Percentiles rank a stretch among this genome's conserved stretches.
phyloP scores from a whole-genome alignment of 2,888 invertebrate species.

The Cataglyphis livida region DNA sequence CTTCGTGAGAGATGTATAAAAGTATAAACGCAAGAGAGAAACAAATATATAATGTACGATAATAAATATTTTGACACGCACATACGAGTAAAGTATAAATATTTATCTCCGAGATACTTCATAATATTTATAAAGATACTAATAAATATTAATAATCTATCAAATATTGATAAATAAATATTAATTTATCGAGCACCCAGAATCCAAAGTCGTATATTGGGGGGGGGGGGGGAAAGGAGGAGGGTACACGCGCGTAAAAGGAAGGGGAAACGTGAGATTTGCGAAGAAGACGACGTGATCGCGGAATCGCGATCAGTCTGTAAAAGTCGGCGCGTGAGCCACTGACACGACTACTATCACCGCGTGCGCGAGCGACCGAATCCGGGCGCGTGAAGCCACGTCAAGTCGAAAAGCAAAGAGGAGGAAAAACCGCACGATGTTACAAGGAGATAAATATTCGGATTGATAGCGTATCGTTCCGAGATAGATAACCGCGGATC shows the following conservation, averaged over 20 bases:
- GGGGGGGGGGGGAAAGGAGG: conserved; percentile 3
- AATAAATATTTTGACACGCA: too few relatives aligned
- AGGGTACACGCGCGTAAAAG: background rate
- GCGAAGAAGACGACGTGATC: background rate
- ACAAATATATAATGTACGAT: background rate
- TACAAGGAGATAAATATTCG: background rate
- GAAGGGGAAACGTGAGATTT: conserved; percentile 15
- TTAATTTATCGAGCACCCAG: background rate
- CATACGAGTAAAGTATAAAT: too few relatives aligned
- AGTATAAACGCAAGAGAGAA: background rate
- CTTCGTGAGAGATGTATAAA: background rate
- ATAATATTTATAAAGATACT: too few relatives aligned
- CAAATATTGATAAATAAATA: background rate
- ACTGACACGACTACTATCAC: conserved; percentile 27
- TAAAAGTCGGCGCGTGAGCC: conserved; percentile 73
- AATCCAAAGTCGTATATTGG: background rate
- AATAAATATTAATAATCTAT: too few relatives aligned
- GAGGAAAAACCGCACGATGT: background rate
- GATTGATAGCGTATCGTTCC: background rate
- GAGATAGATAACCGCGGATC: background rate
- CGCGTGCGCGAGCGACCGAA: conserved; percentile 28
- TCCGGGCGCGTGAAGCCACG: background rate
- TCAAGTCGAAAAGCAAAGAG: background rate
- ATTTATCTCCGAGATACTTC: too few relatives aligned
- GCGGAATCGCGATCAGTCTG: conserved; percentile 76